Evolutionary conservation across 2,113 vertebrate species (phyloP).

Genomic region (Cervus canadensis): DNA sequence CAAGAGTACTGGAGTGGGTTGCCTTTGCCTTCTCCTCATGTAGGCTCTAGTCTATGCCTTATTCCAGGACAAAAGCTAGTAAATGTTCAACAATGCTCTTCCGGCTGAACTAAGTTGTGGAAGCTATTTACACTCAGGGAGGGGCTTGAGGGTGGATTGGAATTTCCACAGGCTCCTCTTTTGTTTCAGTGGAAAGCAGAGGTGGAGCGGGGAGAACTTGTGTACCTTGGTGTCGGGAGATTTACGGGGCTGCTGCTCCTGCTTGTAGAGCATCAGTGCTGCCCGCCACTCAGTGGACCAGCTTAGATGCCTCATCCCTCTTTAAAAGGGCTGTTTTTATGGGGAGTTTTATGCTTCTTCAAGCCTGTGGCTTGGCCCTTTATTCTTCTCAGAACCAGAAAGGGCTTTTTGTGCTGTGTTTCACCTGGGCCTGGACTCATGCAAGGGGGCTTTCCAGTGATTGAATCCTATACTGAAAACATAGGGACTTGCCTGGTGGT

Average conservation of each 20-base stretch:
- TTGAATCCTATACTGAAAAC: neutral
- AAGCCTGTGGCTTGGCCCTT: neutral
- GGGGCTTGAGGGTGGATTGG: neutral
- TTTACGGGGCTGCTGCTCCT: rapidly evolving
- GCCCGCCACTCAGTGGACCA: neutral
- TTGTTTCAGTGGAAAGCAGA: neutral
- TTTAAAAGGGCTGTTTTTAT: neutral
- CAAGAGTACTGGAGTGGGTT: too few relatives aligned
- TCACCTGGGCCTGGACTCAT: neutral
- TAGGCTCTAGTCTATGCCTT: neutral
- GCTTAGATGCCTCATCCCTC: neutral
- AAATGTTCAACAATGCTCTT: neutral
- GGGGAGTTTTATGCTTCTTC: neutral
- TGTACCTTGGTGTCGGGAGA: rapidly evolving
- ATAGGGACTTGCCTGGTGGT: neutral
- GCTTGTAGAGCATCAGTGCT: neutral
- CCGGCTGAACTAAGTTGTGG: neutral
- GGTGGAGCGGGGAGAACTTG: rapidly evolving
- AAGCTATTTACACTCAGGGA: neutral
- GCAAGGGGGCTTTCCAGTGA: neutral
- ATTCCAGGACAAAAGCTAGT: neutral
- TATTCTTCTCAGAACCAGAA: neutral
- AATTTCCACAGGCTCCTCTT: neutral
- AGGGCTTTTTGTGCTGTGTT: neutral
- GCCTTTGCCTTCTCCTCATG: too few relatives aligned